Conservation (phyloP, 2,888 invertebrate genomes). For the Stegana nigrithorax region DNA sequence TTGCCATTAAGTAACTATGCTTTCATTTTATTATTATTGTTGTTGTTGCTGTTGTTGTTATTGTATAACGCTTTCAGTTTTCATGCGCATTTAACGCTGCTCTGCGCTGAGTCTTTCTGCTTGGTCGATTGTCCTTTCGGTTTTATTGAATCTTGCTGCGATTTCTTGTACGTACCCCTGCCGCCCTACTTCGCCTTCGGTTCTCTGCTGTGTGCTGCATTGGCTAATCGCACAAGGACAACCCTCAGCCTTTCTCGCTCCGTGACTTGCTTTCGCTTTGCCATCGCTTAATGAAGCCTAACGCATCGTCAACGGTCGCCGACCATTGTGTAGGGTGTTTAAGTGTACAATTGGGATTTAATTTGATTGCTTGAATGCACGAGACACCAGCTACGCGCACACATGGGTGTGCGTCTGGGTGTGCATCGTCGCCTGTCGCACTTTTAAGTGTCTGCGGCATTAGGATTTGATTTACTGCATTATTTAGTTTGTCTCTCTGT, state of each 20-base stretch:
- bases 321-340: slow-evolving; percentile 23
- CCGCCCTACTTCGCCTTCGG: no score
- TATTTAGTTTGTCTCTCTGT: slow-evolving; percentile 56
- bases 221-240: no score
- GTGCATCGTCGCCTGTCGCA: slow-evolving; percentile 18
- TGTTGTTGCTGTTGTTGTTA: slow-evolving; percentile 15
- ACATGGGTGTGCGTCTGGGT: slow-evolving; percentile 5
- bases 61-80: not conserved
- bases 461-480: slow-evolving; percentile 60
- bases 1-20: slow-evolving; percentile 46
- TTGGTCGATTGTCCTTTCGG: not conserved
- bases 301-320: slow-evolving; percentile 54
- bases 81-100: no score
- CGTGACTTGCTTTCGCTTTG: not conserved
- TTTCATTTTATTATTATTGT: slow-evolving; percentile 1
- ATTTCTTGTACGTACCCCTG: no score
- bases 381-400: not conserved
- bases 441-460: slow-evolving; percentile 37
- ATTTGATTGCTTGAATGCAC: slow-evolving; percentile 58
- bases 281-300: slow-evolving; percentile 56
- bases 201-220: no score
- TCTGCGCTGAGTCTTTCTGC: no score
- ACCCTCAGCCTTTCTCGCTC: not conserved
- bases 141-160: not conserved
- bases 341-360: slow-evolving; percentile 62